Base-by-base conservation (phyloP, 2,797 vertebrate genomes). In the Sebastes steindachneri region DNA sequence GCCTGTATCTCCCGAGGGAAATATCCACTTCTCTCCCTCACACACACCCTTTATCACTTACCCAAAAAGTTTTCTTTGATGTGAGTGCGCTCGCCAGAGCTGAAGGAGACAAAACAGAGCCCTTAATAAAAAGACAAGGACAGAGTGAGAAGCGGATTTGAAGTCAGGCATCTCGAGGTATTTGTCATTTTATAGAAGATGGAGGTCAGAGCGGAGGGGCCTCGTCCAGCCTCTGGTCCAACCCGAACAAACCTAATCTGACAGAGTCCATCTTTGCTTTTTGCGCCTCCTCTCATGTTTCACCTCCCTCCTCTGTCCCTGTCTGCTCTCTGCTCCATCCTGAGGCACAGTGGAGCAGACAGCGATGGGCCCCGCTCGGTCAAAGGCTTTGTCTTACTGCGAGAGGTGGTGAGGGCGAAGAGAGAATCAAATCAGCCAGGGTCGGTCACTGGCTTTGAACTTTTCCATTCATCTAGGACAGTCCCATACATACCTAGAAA, bases 71-170 rank as follows among this genome's bases (percentile, higher is more conserved):
- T 68, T 73, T 64, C 35, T 86, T 83, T 76, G 83, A 88, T 86
- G 76, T 62, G 8, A 73, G 57, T 9, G 1, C n/a, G 58, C 66
- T 83, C 15, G 23, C 41, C 45, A 74, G 65, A 71, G 57, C 15
- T 41, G 33, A 84, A 63, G 48, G 35, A 71, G 84, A 72, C 64
- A 37, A 79, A 70, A 79, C 51, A 66, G 21, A 77, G 28, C 12
- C 29, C 64, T 70, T 76, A 35, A 80, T 87, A 85, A 77, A 83
- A 72, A 80, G 77, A 77, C 81, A 82, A 77, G 70, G 73, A 86
- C 65, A 33, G 68, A 53, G n/a, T 25, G 23, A 77, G 58, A 41
- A 29, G 62, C 72, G 62, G 48, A 76, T 81, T 60, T 80, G 37
- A 76, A 77, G 54, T 54, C 28, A 17, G 35, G 57, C 59, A 14